Evolutionary conservation across 1,140 invertebrate genomes (phyloP), one percentile per base, ranked within the genome.

Genomic region (Drosophila mojavensis): DNA sequence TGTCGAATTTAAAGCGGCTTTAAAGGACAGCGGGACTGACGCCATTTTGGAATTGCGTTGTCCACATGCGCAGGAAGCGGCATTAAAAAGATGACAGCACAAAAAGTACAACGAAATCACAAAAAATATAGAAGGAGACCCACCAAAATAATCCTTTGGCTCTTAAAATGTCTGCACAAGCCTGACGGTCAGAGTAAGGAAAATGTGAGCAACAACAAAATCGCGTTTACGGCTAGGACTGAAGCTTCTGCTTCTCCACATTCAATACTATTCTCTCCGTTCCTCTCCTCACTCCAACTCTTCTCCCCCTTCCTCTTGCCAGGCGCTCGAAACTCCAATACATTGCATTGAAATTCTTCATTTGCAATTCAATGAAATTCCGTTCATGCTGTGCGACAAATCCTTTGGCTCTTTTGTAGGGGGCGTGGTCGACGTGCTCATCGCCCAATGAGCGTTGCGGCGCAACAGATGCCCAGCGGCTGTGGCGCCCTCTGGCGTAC

Each of bases 311-410:
- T 2, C 9, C 41, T 43, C 4, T 26, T 41, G 33, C 48, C n/a
- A 24, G 24, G 30, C 26, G 41, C 45, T 64, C 6, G 26, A 83
- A 89, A 89, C 84, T 84, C 85, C 85, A 75, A 80, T 74, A 66
- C 81, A 88, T 66, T 80, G 84, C 83, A 84, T 80, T 89, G 85
- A 89, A 89, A 89, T 89, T 80, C 84, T 81, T 90, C 81, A 89
- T 89, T 79, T 89, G 50, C 84, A 84, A 89, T 89, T 89, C 81
- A 89, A 89, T 90, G 75, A 84, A 78, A 89, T 89, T 89, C 80
- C 84, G 28, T 84, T 75, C 80, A 50, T 72, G 78, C 61, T 65
- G 26, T 47, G 33, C 39, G 69, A 55, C 47, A 74, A 73, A 77
- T 70, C 66, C 59, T 70, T 68, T 53, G 53, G 36, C 20, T 20